A percentile compares a stretch with the other conserved stretches of the same genome.
phyloP scores from a whole-genome alignment of 2,797 vertebrate genomes.

The Nyctalus aviator region DNA sequence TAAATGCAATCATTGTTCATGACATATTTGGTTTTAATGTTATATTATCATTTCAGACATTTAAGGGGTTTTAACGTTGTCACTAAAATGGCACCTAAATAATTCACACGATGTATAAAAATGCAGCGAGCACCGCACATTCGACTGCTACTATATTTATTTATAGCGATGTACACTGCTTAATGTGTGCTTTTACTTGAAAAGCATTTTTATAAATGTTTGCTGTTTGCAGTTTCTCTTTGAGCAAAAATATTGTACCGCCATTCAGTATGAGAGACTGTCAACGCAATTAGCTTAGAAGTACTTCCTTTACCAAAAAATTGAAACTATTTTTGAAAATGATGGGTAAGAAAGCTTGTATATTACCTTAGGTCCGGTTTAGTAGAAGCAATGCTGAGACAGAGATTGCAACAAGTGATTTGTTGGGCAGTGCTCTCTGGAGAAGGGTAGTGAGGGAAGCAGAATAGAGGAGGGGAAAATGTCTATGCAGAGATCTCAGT shows the following conservation, averaged over 20 bases:
- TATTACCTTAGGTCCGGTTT: conserved; percentile 32
- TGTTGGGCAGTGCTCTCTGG: not conserved
- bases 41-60: conserved; percentile 64
- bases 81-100: conserved; percentile 77
- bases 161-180: conserved; percentile 65
- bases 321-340: conserved; percentile 64
- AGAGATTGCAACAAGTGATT: not conserved
- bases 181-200: conserved; percentile 74
- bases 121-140: conserved; percentile 59
- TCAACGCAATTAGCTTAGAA: conserved; percentile 75
- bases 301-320: conserved; percentile 55
- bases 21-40: conserved; percentile 59
- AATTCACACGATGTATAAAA: conserved; percentile 72
- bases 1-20: conserved; percentile 50
- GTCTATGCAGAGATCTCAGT: not conserved
- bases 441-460: not conserved
- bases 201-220: conserved; percentile 73
- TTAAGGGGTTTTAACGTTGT: conserved; percentile 73
- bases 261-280: conserved; percentile 55
- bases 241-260: conserved; percentile 62
- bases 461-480: not conserved
- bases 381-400: conserved; percentile 3
- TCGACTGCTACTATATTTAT: conserved; percentile 68
- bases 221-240: conserved; percentile 65
- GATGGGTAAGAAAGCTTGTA: conserved; percentile 37